Conservation (phyloP, 2,797 vertebrate genomes). For the Rhyacichthys aspro region DNA sequence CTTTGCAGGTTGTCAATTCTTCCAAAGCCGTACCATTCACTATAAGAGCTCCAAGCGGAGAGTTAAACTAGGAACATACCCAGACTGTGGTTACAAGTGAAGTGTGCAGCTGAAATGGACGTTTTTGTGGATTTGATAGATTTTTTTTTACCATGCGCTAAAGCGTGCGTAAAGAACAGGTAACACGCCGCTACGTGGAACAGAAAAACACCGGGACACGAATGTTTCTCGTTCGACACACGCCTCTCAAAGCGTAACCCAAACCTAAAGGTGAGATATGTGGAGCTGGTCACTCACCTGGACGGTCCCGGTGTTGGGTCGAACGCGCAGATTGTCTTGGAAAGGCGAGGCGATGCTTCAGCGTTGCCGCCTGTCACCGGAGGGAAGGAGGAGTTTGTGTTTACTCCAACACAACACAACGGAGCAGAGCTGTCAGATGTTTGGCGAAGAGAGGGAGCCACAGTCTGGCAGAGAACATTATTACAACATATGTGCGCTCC, state of each 20-base stretch:
- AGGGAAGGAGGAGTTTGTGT: conserved; percentile 71
- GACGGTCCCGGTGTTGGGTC: conserved; percentile 31
- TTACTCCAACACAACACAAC: conserved; percentile 70
- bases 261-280: background rate
- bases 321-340: conserved; percentile 46
- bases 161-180: conserved; percentile 68
- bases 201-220: conserved; percentile 1
- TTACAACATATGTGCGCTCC: conserved; percentile 33
- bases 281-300: conserved; percentile 57
- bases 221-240: conserved; percentile 8
- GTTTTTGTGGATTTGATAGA: background rate
- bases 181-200: conserved; percentile 35
- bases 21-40: background rate
- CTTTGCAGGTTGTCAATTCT: conserved; percentile 37
- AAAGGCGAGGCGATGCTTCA: conserved; percentile 61
- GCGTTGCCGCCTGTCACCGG: conserved; percentile 68
- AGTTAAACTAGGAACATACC: background rate
- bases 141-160: conserved; percentile 22
- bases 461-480: conserved; percentile 51
- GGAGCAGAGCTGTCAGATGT: conserved; percentile 52
- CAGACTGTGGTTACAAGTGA: background rate
- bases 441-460: conserved; percentile 57
- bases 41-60: background rate
- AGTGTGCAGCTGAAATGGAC: conserved; percentile 38
- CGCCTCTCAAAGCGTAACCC: conserved; percentile 3